These are phyloP conservation scores for Synanthedon tipuliformis DNA, from an alignment of 2,888 invertebrate genomes.

Conservation along the genomic window DNA sequence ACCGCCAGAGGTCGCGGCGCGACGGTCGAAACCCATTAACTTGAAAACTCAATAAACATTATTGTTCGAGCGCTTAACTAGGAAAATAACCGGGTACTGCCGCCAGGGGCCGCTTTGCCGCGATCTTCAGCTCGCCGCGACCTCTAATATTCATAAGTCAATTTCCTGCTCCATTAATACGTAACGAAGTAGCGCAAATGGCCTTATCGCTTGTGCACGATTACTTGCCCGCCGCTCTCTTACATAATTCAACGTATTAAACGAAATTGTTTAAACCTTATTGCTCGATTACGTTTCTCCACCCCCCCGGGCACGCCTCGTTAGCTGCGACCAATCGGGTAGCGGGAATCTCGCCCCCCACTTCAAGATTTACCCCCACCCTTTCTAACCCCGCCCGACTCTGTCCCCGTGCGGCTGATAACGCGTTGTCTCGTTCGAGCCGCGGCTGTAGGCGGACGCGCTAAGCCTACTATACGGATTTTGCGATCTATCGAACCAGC, in stretches of 20 bases:
- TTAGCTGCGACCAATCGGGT: constrained; percentile 50
- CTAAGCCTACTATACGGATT: background rate
- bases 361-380: constrained; percentile 20
- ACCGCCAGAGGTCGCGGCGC: constrained; percentile 34
- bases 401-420: constrained; percentile 32
- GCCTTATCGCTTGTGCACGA: constrained; percentile 71
- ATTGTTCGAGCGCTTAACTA: constrained; percentile 64
- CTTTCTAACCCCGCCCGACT: constrained; percentile 37
- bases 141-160: constrained; percentile 72
- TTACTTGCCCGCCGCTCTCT: constrained; percentile 68
- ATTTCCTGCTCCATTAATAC: constrained; percentile 71
- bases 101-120: constrained; percentile 57
- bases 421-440: constrained; percentile 33
- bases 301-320: constrained; percentile 63
- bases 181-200: constrained; percentile 71
- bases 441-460: constrained; percentile 33
- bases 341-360: constrained; percentile 25
- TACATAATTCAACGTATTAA: constrained; percentile 73
- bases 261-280: constrained; percentile 73
- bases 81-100: constrained; percentile 52
- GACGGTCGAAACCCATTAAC: constrained; percentile 51
- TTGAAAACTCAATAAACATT: constrained; percentile 63
- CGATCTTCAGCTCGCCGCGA: constrained; percentile 55
- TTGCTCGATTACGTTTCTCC: constrained; percentile 70
- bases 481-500: background rate